A percentile compares a stretch with the other conserved stretches of the same genome.
phyloP scores from a whole-genome alignment of 2,797 vertebrate species.

The Myripristis jacobus region DNA sequence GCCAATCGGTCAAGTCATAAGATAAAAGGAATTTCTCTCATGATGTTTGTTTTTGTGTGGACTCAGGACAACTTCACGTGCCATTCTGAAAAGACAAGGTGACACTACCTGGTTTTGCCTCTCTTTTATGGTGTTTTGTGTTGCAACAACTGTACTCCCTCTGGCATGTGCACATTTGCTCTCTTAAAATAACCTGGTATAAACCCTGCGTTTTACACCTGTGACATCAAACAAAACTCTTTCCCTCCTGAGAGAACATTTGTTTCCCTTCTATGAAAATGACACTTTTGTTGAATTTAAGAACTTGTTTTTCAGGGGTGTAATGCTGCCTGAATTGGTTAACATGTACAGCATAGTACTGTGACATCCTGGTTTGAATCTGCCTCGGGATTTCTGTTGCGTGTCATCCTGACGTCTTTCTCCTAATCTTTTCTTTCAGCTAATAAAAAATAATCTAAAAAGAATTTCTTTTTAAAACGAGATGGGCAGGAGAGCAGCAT shows the following conservation, averaged over 20 bases:
- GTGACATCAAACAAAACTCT: neutral
- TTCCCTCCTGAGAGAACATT: neutral
- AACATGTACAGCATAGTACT: too few species aligned
- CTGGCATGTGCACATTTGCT: constrained; percentile 5
- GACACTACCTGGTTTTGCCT: neutral
- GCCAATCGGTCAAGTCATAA: neutral
- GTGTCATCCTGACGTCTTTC: too few species aligned
- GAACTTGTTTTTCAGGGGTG: too few species aligned
- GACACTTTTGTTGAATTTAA: too few species aligned
- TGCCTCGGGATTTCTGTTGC: too few species aligned
- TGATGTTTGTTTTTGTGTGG: neutral
- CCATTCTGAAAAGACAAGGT: neutral
- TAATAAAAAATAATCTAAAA: too few species aligned
- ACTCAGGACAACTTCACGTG: neutral
- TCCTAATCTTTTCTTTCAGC: too few species aligned
- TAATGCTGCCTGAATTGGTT: too few species aligned
- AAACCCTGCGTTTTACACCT: too few species aligned
- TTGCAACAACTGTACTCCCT: neutral
- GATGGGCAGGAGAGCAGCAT: too few species aligned
- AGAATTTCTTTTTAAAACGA: too few species aligned
- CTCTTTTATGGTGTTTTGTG: neutral
- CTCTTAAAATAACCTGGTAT: neutral
- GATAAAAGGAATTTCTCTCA: neutral
- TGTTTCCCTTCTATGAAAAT: neutral
- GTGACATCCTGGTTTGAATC: too few species aligned